Base-by-base conservation (phyloP, 2,113 vertebrate species). In the Plectropomus leopardus region DNA sequence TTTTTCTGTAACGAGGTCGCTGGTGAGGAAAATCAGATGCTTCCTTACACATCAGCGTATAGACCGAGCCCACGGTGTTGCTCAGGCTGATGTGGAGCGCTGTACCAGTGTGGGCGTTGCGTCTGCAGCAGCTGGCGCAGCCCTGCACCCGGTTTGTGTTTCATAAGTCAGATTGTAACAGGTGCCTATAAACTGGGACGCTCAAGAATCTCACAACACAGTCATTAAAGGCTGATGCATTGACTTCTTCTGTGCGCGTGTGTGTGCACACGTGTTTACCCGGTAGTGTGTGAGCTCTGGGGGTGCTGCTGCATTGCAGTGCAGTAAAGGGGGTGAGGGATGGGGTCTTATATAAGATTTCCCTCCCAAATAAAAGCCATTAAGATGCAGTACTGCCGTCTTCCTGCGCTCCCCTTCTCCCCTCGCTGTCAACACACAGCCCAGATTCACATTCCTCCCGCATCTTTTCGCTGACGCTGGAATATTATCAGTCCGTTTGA, bases 231-330 rank as follows among this genome's bases (percentile, higher is more conserved):
- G 44, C 59, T 21, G 30, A 24, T 70, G 48, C 24, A 9, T 28
- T 24, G 74, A 67, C 71, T 55, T 82, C 51, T 77, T 13, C 7
- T 9, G 40, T 47, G 54, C 45, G 60, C 11, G 60, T 45, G 42
- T 24, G 50, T 19, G 59, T 1, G 6, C 4, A 47, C 30, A 34
- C 40, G 67, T 71, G 74, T 78, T 70, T 36, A 34, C 19, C 34
- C 53, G 23, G 58, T 65, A 28, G 24, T 28, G 78, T 80, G 68
- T 45, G 57, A 78, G 82, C 85, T 88, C 51, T 74, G 73, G 89
- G 87, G 88, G 82, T 88, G 85, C 85, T 91, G 88, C 91, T 93
- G 92, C 93, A 93, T 80, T 93, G 93, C 93, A 85, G 86, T 91
- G 83, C 68, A 90, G 80, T 80, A 76, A n/a, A 88, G 50, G 47